Conservation (phyloP, 1,140 invertebrate genomes). For the Scylla paramamosain region DNA sequence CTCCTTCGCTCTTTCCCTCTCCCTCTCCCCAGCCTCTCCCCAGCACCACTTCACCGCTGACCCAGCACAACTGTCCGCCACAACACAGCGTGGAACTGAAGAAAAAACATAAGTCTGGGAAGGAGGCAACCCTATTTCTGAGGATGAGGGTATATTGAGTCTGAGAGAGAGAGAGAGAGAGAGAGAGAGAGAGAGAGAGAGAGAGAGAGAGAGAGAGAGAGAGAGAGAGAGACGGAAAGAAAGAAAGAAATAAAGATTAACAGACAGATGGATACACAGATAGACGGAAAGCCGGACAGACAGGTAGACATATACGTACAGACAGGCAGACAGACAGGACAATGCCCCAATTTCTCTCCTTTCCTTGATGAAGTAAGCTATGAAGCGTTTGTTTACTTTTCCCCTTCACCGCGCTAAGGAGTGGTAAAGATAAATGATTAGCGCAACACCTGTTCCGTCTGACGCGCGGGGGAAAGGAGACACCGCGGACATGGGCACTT, state of each 20-base stretch:
- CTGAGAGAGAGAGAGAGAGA: constrained; percentile 46
- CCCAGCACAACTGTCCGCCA: constrained; percentile 16
- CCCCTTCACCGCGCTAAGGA: background rate
- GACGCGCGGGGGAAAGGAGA: background rate
- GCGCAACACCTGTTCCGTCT: background rate
- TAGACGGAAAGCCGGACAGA: too few relatives aligned
- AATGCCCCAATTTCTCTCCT: background rate
- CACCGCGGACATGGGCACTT: background rate
- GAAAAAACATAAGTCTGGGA: constrained; percentile 28
- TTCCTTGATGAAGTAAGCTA: constrained; percentile 3
- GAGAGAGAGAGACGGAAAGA: constrained; percentile 9
- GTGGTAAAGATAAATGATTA: background rate
- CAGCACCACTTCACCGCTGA: background rate
- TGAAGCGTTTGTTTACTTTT: constrained; percentile 2
- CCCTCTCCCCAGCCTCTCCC: background rate
- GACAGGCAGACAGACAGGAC: too few relatives aligned
- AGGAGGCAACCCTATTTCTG: background rate
- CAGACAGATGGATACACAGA: background rate
- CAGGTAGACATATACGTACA: too few relatives aligned
- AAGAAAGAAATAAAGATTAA: background rate
- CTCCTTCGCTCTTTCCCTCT: background rate
- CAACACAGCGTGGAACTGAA: constrained; percentile 31
- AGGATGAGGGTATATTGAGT: constrained; percentile 28
- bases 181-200: constrained; percentile 59
- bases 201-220: constrained; percentile 56